Evolutionary conservation across 2,797 vertebrate genomes (phyloP), one percentile per base, ranked within the genome.

Genomic region (Semaprochilodus insignis): DNA sequence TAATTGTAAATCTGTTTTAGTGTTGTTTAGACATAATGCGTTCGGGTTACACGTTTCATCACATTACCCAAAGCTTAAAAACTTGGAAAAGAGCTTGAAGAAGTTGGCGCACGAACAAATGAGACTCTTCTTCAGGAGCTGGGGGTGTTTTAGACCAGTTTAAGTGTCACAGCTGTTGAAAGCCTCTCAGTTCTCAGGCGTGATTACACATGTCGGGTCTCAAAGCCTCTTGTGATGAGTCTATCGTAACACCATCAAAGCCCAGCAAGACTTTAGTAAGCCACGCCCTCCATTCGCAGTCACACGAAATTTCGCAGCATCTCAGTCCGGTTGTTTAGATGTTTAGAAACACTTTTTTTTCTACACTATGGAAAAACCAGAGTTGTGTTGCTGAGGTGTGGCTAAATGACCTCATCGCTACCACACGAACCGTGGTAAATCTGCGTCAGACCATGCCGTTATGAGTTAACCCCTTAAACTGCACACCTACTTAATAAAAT

Each of bases 381-480:
- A 66, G 67, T 75, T 54, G 14, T 8, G 48, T 59, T 36, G 48
- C 48, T 17, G 48, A 82, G 85, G 85, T 70, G 85, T 85, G 87
- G 79, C 78, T 67, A 27, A 3, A n/a, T 85, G 81, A 86, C 55
- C n/a, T 85, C 74, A 75, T 70, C 70, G 7, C 27, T 69, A 27
- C 83, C 80, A 59, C 54, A n/a, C 60, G 71, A 80, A 40, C 54
- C 34, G 70, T 73, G 74, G 52, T 62, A 52, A 74, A 72, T 52
- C 65, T 86, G 78, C 80, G 85, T 88, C 87, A 86, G 74, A 75
- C 44, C 69, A 70, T 6, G 44, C 51, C 27, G 66, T n/a, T 72
- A 51, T 77, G 81, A 77, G 63, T 83, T 80, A 74, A 60, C 60
- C 60, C 60, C 11, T 63, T 63, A 14, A 25, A 25, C 57, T 60